Evolutionary conservation across 37 sponge, comb jelly and placozoan genomes (phyloP).

Genomic region (Dysidea cf. avara): DNA sequence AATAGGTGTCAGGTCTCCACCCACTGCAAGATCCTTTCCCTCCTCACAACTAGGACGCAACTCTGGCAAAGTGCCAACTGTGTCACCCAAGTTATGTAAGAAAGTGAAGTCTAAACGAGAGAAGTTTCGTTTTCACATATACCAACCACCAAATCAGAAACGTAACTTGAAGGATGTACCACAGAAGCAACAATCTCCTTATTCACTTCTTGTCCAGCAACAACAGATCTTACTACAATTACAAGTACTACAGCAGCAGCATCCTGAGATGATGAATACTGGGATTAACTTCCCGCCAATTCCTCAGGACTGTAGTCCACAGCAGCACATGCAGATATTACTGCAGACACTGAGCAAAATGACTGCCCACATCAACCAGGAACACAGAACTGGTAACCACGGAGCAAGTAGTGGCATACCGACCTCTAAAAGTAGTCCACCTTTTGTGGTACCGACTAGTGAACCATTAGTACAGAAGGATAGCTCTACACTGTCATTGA

Average conservation of each 20-base stretch:
- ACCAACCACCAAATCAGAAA: slow-evolving; percentile 75
- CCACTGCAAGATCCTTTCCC: too few relatives aligned
- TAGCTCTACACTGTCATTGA: background rate
- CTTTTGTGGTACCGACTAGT: background rate
- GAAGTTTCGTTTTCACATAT: slow-evolving; percentile 76
- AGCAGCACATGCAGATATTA: slow-evolving; percentile 19
- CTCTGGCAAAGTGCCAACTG: too few relatives aligned
- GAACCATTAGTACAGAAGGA: background rate
- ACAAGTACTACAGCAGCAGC: slow-evolving; percentile 82
- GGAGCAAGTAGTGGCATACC: background rate
- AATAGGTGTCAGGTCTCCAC: too few relatives aligned
- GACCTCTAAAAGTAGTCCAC: background rate
- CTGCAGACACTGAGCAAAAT: slow-evolving; percentile 18
- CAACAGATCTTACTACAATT: slow-evolving; percentile 89
- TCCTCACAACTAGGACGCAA: too few relatives aligned
- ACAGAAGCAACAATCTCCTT: slow-evolving; percentile 60
- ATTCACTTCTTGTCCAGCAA: slow-evolving; percentile 70
- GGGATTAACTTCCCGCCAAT: slow-evolving; percentile 10
- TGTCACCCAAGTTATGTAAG: too few relatives aligned
- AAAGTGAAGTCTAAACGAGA: slow-evolving; percentile 39
- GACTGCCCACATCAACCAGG: too few relatives aligned
- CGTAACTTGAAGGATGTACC: slow-evolving; percentile 32
- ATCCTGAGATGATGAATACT: slow-evolving; percentile 60
- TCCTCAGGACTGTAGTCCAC: background rate
- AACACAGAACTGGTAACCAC: background rate